phyloP scores from a whole-genome alignment of 2,113 vertebrate species.

The Oreotrochilus melanogaster region DNA sequence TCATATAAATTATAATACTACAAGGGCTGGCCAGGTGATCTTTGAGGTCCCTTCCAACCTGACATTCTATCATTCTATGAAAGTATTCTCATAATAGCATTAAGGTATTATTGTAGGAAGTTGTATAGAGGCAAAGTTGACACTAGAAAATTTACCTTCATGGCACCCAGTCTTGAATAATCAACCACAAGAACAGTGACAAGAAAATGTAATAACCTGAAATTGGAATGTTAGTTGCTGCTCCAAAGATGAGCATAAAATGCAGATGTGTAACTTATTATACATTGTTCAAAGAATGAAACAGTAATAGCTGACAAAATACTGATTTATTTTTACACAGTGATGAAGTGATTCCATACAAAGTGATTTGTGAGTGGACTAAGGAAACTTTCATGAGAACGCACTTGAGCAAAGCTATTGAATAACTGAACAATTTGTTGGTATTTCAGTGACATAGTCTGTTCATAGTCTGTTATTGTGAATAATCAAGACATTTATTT shows the following conservation, averaged over 20 bases:
- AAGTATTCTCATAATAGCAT: neutral
- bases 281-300: neutral
- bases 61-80: too few relatives aligned
- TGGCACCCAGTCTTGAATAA: neutral
- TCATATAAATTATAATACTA: too few relatives aligned
- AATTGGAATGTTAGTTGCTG: neutral
- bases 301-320: neutral
- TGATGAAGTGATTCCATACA: neutral
- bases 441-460: neutral
- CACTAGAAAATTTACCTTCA: neutral
- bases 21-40: too few relatives aligned
- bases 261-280: neutral
- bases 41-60: too few relatives aligned
- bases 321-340: neutral
- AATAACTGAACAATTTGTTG: neutral
- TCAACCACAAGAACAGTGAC: neutral
- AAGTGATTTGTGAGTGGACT: neutral
- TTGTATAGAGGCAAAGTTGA: neutral
- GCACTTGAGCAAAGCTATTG: neutral
- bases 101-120: neutral
- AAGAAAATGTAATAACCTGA: neutral
- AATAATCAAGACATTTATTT: neutral
- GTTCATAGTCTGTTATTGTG: neutral
- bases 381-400: neutral
- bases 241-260: neutral